Base-by-base conservation (phyloP, 2,113 vertebrate genomes). In the Megaleporinus macrocephalus region DNA sequence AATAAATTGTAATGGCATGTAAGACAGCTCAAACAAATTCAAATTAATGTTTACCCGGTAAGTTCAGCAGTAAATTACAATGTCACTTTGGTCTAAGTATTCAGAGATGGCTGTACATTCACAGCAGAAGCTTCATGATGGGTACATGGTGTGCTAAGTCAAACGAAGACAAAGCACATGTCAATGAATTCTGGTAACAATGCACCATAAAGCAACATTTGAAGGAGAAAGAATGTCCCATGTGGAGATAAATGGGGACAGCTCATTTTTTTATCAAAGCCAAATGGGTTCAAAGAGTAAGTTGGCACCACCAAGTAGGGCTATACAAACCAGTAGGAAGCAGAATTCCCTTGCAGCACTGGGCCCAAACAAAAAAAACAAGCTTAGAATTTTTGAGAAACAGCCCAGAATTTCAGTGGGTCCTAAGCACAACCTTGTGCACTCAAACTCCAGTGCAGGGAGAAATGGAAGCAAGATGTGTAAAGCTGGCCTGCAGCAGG, bases 401-500 rank as follows among this genome's bases (percentile, higher is more conserved):
- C 41, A 51, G 18, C 4, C 36, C 33, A 65, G 20, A 49, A 62
- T 33, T 51, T 76, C 26, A 33, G 61, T 24, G 55, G 33, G 10
- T 61, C 36, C 53, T 27, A 68, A 61, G 36, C 24, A 41, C 36
- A 20, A 47, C 12, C 13, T 62, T 72, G 15, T 36, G 18, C 22
- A 44, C 13, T 36, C 36, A n/a, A 41, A 59, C 26, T 36, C 20
- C 33, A 27, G 53, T 80, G 15, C 11, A n/a, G 36, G 44, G 65
- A 84, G 76, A 73, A 49, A 12, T 74, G 24, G 82, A 16, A 41
- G 72, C 49, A 55, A 55, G 49, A 73, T 30, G 30, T 24, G 7
- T 61, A 13, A 61, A 24, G n/a, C n/a, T 61, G 57, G 57, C 57
- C 20, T 61, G 24, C n/a, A 24, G 57, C 22, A 24, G 57, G 57